Evolutionary conservation across 53 echinoderm and acorn worm species (phyloP), one percentile per base, ranked within the genome.

Genomic region (Temnopleurus reevesii): DNA sequence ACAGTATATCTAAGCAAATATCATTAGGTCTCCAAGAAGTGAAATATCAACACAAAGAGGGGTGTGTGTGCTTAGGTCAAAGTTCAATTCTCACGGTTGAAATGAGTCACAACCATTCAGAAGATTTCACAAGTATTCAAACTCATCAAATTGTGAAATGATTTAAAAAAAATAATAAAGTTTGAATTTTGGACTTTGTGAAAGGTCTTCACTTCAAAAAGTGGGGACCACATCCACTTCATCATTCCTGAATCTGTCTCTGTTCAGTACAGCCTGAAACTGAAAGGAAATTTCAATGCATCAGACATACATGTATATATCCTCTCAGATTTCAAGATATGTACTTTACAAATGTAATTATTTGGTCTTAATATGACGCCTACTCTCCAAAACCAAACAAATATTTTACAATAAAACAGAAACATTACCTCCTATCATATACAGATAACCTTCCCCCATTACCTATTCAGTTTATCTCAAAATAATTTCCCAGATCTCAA

Each of bases 91-190:
- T 19, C 71, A 71, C 43, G 41, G 15, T 17, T 15, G 5, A 18
- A 4, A 17, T 64, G 71, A 71, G 43, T 71, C 41, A 71, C 65
- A 31, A 8, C 9, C 38, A 71, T 71, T 71, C 71, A 71, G 5
- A 71, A 65, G 65, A n/a, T 21, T 38, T 41, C 1, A 41, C 71
- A n/a, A n/a, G n/a, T n/a, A n/a, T n/a, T n/a, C n/a, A n/a, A n/a
- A n/a, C n/a, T n/a, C n/a, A n/a, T n/a, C n/a, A n/a, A 41, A 71
- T 71, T 38, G 71, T 15, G 41, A 71, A 71, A n/a, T 71, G n/a
- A n/a, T n/a, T n/a, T n/a, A n/a, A n/a, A n/a, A n/a, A n/a, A n/a
- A n/a, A n/a, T n/a, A n/a, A n/a, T n/a, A n/a, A n/a, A n/a, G n/a
- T n/a, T n/a, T n/a, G n/a, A n/a, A n/a, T n/a, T n/a, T n/a, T n/a